Conservation (phyloP, 2,113 vertebrate genomes). For the Chrysochloris asiatica region DNA sequence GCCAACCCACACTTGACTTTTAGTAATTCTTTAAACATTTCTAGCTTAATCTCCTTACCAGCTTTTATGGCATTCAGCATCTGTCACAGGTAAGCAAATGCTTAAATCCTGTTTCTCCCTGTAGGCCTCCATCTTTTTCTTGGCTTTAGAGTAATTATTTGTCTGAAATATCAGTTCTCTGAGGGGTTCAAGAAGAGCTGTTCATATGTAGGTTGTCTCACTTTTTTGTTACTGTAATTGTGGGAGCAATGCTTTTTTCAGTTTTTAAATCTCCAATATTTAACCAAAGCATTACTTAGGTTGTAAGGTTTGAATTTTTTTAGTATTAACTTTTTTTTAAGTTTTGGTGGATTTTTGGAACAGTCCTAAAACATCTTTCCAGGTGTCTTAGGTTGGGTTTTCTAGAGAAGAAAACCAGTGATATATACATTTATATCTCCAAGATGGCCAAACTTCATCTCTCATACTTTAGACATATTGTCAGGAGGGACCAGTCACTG, state of each 20-base stretch:
- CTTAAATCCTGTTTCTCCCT: background rate
- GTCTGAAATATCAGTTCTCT: background rate
- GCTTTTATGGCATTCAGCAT: background rate
- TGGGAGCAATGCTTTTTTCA: background rate
- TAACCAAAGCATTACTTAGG: background rate
- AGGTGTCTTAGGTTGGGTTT: too few relatives aligned
- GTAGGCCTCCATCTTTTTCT: background rate
- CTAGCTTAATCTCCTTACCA: slow-evolving; percentile 46
- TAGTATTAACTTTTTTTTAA: slow-evolving; percentile 25
- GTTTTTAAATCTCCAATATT: background rate
- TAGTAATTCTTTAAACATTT: slow-evolving; percentile 35
- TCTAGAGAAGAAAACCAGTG: too few relatives aligned
- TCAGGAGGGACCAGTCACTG: too few relatives aligned
- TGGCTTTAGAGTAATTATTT: slow-evolving; percentile 38
- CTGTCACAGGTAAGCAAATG: slow-evolving; percentile 22
- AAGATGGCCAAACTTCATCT: too few relatives aligned
- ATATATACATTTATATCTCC: too few relatives aligned
- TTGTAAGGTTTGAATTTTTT: background rate
- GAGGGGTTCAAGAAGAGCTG: background rate
- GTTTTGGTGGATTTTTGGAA: slow-evolving; percentile 14
- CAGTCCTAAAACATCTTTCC: background rate
- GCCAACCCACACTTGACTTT: slow-evolving; percentile 28
- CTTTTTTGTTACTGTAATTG: background rate
- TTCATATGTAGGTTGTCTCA: background rate
- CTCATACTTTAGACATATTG: too few relatives aligned